These are phyloP conservation scores for Cyanoliseus patagonus DNA, from an alignment of 2,113 vertebrate species.

Conservation along the genomic window DNA sequence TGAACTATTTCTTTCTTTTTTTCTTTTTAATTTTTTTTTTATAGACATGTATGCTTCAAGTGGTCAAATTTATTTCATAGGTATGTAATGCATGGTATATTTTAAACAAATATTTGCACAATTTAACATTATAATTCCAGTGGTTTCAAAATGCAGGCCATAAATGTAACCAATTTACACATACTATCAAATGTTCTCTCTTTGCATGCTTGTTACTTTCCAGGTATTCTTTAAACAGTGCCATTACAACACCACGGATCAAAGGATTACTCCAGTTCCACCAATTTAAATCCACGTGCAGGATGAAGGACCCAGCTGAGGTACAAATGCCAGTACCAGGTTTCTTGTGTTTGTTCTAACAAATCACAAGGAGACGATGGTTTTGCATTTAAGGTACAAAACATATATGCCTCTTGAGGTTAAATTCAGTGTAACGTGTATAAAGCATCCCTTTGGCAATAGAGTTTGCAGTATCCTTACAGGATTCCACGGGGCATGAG, in stretches of 20 bases:
- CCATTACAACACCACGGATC: constrained; percentile 75
- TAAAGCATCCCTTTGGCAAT: constrained; percentile 86
- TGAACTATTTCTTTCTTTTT: constrained; percentile 44
- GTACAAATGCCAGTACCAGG: constrained; percentile 72
- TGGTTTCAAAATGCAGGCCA: constrained; percentile 81
- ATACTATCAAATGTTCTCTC: constrained; percentile 80
- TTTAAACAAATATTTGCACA: constrained; percentile 82
- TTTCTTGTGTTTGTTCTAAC: constrained; percentile 77
- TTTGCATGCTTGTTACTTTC: constrained; percentile 81
- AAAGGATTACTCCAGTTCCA: constrained; percentile 76
- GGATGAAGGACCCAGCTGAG: constrained; percentile 74
- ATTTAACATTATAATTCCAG: constrained; percentile 82
- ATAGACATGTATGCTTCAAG: constrained; percentile 75
- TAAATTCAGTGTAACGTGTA: constrained; percentile 80
- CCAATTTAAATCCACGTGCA: constrained; percentile 78
- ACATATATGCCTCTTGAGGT: constrained; percentile 84
- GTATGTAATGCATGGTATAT: constrained; percentile 78
- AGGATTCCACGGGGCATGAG: constrained; percentile 76
- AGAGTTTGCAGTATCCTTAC: constrained; percentile 80
- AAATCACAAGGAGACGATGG: constrained; percentile 79
- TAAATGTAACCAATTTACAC: constrained; percentile 82
- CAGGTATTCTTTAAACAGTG: constrained; percentile 77
- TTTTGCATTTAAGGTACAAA: constrained; percentile 80
- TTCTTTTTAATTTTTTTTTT: constrained; percentile 66
- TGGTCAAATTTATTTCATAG: constrained; percentile 80